Evolutionary conservation across 2,797 vertebrate species (phyloP).

Genomic region (Liparis tanakae): DNA sequence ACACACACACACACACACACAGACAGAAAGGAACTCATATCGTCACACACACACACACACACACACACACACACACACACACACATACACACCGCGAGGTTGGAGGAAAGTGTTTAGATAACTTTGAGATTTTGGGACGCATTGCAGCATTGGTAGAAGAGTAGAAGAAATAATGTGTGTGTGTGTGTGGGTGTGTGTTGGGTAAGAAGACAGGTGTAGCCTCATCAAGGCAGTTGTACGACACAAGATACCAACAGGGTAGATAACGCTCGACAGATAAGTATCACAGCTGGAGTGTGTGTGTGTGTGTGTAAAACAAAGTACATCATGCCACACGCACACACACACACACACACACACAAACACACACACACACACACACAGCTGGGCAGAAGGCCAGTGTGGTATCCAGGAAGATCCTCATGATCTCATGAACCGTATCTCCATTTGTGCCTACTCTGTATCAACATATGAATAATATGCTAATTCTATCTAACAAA

Average conservation of each 20-base stretch:
- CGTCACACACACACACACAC: conserved; percentile 7
- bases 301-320: conserved; percentile 6
- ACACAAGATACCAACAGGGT: conserved; percentile 62
- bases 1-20: not conserved
- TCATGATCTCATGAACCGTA: not conserved
- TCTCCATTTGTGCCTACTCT: not conserved
- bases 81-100: conserved; percentile 1
- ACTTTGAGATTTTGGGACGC: conserved; percentile 48
- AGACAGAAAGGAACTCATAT: conserved; percentile 2
- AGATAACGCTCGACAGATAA: conserved; percentile 44
- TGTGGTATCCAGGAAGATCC: not conserved
- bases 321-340: conserved; percentile 6
- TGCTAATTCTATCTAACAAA: not conserved
- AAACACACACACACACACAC: conserved; percentile 6
- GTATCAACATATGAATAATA: no score
- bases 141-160: conserved; percentile 8
- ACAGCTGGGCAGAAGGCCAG: conserved; percentile 26
- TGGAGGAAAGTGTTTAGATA: conserved; percentile 62
- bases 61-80: no score
- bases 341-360: conserved; percentile 16
- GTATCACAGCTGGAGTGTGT: conserved; percentile 25
- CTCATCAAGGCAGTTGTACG: conserved; percentile 67
- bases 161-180: not conserved
- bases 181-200: conserved; percentile 22
- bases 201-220: conserved; percentile 67